A percentile compares a stretch with the other conserved stretches of the same genome.
Conservation (phyloP, 2,797 vertebrate species). For the Neosalanx taihuensis region DNA sequence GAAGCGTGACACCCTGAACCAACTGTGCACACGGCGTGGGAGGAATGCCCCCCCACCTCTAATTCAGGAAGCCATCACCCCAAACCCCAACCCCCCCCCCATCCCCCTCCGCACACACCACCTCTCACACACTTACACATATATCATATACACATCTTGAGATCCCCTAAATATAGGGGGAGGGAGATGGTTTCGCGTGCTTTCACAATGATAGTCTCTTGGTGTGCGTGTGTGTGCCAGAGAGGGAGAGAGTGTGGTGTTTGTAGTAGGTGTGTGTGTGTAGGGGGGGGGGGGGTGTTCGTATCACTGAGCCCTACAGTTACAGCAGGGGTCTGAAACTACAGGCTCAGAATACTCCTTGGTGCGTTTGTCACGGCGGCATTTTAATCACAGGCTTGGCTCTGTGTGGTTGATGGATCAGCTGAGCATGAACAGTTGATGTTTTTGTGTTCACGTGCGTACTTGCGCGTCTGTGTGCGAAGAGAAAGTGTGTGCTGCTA, state of each 20-base stretch:
- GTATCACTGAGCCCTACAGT: too few species aligned
- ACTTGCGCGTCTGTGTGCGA: not conserved
- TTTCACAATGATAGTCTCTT: not conserved
- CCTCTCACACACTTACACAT: slow-evolving; percentile 15
- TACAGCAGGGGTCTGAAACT: too few species aligned
- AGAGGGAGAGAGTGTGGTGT: not conserved
- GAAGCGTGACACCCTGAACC: slow-evolving; percentile 43
- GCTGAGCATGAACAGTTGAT: too few species aligned
- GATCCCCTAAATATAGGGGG: too few species aligned
- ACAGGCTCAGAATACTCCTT: too few species aligned
- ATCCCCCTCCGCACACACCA: not conserved
- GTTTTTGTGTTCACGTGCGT: not conserved
- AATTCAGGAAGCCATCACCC: slow-evolving; percentile 4
- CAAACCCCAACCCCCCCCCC: not conserved
- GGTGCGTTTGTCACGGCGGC: too few species aligned
- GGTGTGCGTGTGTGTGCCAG: not conserved
- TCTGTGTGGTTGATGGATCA: too few species aligned
- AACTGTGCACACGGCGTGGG: slow-evolving; percentile 36
- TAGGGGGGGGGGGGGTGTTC: too few species aligned
- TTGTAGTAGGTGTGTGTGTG: not conserved
- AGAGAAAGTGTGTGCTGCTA: not conserved
- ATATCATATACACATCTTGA: not conserved
- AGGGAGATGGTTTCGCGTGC: too few species aligned
- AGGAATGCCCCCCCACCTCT: slow-evolving; percentile 29
- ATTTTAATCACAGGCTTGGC: too few species aligned